Evolutionary conservation across 2,797 vertebrate genomes (phyloP).

Genomic region (Chromobotia macracanthus): DNA sequence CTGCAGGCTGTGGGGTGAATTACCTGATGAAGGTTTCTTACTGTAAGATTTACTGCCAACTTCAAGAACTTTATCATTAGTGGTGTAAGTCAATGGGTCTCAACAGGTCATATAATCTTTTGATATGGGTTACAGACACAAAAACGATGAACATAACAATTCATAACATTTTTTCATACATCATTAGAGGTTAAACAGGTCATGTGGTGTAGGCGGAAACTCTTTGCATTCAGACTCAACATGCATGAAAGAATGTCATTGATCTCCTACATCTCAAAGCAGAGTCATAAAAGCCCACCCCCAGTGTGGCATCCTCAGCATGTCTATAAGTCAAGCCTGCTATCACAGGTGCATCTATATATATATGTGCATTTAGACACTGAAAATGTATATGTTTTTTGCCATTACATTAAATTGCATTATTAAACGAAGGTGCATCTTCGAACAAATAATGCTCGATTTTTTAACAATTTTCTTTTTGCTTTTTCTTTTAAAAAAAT

Average conservation of each 20-base stretch:
- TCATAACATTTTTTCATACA: background rate
- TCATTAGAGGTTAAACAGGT: background rate
- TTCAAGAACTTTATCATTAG: background rate
- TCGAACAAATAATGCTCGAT: background rate
- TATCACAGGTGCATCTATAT: background rate
- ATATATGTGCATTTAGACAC: background rate
- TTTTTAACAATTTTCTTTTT: too few species aligned
- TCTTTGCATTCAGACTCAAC: background rate
- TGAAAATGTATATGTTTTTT: background rate
- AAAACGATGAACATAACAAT: too few species aligned
- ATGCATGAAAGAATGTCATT: background rate
- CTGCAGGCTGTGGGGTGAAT: constrained; percentile 8
- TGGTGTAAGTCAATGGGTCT: background rate
- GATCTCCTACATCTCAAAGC: background rate
- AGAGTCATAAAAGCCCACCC: background rate
- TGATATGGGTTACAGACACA: too few species aligned
- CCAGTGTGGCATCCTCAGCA: background rate
- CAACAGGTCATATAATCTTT: too few species aligned
- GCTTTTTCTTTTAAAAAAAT: background rate
- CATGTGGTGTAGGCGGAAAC: background rate
- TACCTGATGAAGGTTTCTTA: background rate
- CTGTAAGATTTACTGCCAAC: background rate
- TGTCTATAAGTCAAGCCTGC: background rate
- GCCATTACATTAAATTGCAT: background rate
- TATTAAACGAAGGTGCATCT: background rate